Conservation (phyloP, 2,797 vertebrate species). For the Erethizon dorsatum region DNA sequence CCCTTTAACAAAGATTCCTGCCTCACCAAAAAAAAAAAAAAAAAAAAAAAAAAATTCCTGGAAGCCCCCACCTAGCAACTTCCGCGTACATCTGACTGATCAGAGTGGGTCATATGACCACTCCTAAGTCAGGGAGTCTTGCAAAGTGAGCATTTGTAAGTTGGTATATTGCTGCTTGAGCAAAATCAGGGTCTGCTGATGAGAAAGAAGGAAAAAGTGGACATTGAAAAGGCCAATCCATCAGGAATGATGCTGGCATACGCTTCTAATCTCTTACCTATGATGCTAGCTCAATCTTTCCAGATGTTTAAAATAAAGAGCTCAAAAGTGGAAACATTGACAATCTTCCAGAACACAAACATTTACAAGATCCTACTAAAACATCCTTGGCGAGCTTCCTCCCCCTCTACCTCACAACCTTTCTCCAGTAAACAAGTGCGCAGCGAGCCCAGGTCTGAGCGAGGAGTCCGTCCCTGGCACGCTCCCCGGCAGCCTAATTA, state of each 20-base stretch:
- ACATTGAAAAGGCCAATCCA: not conserved
- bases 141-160: not conserved
- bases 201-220: not conserved
- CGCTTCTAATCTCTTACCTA: not conserved
- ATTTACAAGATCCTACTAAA: conserved; percentile 72
- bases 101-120: not conserved
- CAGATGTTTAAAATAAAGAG: conserved; percentile 36
- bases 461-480: not conserved
- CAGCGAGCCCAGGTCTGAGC: not conserved
- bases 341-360: conserved; percentile 42
- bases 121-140: not conserved
- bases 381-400: conserved; percentile 66
- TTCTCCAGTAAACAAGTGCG: conserved; percentile 65
- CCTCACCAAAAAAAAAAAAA: not conserved
- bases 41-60: not conserved
- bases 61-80: not conserved
- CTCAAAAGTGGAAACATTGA: conserved; percentile 46
- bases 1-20: not conserved
- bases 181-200: not conserved
- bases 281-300: not conserved
- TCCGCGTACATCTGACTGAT: not conserved
- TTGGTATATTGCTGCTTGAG: not conserved
- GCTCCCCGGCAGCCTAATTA: not conserved
- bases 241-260: not conserved
- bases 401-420: conserved; percentile 69